phyloP scores from a whole-genome alignment of 2,888 invertebrate species.

The Troides oblongomaculatus region DNA sequence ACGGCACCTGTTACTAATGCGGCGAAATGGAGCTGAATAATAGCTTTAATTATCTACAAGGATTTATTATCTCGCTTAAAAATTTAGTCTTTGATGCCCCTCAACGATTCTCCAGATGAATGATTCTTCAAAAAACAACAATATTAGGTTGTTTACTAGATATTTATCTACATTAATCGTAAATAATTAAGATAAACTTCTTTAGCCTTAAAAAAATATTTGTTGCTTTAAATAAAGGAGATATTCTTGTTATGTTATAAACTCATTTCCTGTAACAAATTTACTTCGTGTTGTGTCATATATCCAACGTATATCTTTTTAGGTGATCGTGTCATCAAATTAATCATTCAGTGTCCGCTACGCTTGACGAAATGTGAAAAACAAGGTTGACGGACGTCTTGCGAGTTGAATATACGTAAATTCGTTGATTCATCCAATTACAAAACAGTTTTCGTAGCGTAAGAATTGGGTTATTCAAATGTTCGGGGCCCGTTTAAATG shows the following conservation, averaged over 20 bases:
- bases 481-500: constrained; percentile 26
- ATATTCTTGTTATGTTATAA: too few species aligned
- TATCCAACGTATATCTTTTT: neutral
- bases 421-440: constrained; percentile 27
- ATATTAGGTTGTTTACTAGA: too few species aligned
- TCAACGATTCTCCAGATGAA: neutral
- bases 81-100: neutral
- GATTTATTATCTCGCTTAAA: neutral
- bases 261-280: too few species aligned
- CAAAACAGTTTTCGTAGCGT: constrained; percentile 27
- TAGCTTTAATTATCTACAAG: constrained; percentile 10
- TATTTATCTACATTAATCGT: too few species aligned
- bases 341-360: neutral
- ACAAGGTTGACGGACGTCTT: constrained; percentile 1
- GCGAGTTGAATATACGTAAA: constrained; percentile 9
- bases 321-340: neutral
- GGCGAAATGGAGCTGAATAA: constrained; percentile 21
- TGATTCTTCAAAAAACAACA: too few species aligned
- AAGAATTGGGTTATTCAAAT: constrained; percentile 29
- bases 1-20: constrained; percentile 43
- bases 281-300: neutral
- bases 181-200: too few species aligned
- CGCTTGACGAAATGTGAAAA: neutral
- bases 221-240: too few species aligned
- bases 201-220: too few species aligned